These are phyloP conservation scores for Passer domesticus DNA, from an alignment of 2,113 vertebrate genomes.

Conservation along the genomic window DNA sequence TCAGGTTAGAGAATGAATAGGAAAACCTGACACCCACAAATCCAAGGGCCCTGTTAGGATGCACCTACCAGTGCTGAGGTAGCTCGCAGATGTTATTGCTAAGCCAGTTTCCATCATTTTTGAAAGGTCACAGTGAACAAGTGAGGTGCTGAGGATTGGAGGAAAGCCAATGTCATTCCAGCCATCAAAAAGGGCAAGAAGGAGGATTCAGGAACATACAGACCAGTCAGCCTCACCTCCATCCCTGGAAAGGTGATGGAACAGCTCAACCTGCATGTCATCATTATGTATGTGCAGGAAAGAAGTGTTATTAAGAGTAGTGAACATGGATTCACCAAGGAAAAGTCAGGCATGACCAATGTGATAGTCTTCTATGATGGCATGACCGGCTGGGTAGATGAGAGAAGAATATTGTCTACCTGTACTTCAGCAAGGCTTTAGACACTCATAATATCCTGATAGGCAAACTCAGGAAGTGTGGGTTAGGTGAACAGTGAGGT, in stretches of 20 bases:
- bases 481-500: not conserved
- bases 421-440: not conserved
- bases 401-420: not conserved
- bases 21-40: not conserved
- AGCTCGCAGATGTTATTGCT: not conserved
- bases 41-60: not conserved
- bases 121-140: not conserved
- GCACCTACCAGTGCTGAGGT: not conserved
- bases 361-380: no score
- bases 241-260: not conserved
- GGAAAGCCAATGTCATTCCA: not conserved
- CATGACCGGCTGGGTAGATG: not conserved
- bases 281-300: not conserved
- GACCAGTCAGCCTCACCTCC: not conserved
- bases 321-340: not conserved
- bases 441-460: not conserved
- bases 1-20: not conserved
- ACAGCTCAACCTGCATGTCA: not conserved
- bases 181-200: not conserved
- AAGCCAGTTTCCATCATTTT: not conserved
- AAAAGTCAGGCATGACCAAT: not conserved
- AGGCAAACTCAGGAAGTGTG: not conserved
- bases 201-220: not conserved
- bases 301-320: not conserved
- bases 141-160: not conserved